These are phyloP conservation scores for Percina caprodes DNA, from an alignment of 2,113 vertebrate genomes.

Conservation along the genomic window DNA sequence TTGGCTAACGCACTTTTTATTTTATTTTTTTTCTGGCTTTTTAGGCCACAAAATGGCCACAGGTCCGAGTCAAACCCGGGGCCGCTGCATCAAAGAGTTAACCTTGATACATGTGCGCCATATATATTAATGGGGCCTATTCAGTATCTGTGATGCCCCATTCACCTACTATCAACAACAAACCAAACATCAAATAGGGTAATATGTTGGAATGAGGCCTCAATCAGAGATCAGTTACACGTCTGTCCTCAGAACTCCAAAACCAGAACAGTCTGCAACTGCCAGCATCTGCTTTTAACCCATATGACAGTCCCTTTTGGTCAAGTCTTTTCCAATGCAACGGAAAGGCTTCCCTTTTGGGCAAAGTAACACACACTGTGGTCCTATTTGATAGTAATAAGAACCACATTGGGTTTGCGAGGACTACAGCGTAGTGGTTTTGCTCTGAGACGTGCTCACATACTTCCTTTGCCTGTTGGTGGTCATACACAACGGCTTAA, in stretches of 20 bases:
- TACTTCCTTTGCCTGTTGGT: conserved; percentile 59
- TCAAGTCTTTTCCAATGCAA: conserved; percentile 29
- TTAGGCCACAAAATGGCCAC: no score
- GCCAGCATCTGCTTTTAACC: conserved; percentile 53
- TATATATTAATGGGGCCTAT: background rate
- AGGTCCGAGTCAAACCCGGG: no score
- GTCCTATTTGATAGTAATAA: conserved; percentile 70
- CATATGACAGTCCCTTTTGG: conserved; percentile 62
- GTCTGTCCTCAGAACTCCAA: conserved; percentile 45
- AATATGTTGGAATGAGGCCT: conserved; percentile 48
- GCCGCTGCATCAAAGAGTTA: no score
- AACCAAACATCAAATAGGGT: conserved; percentile 33
- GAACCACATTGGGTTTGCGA: conserved; percentile 66
- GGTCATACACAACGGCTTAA: conserved; percentile 41
- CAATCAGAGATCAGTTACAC: conserved; percentile 46
- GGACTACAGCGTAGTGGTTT: conserved; percentile 53
- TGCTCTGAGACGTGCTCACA: conserved; percentile 46
- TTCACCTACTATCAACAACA: conserved; percentile 25
- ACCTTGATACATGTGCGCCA: no score
- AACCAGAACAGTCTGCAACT: conserved; percentile 53
- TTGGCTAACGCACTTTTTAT: background rate
- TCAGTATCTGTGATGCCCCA: conserved; percentile 11
- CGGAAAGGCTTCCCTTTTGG: conserved; percentile 49
- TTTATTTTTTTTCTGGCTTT: no score
- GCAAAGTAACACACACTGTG: conserved; percentile 63